A percentile compares a stretch with the other conserved stretches of the same genome.
These are phyloP conservation scores for Struthio camelus DNA, from an alignment of 2,113 vertebrate species.

Conservation along the genomic window DNA sequence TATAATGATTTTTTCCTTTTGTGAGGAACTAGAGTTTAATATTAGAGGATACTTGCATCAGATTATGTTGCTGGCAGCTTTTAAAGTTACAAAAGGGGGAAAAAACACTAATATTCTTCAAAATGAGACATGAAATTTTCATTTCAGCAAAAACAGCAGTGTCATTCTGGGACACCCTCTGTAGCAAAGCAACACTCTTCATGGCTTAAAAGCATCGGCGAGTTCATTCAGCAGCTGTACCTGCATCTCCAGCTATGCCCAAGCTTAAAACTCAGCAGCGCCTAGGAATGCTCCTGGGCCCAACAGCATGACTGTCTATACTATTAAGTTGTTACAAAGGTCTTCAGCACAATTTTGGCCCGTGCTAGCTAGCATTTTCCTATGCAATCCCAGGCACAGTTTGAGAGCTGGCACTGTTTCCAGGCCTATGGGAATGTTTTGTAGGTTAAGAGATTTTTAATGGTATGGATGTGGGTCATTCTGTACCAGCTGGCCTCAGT, in stretches of 20 bases:
- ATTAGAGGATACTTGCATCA: background rate
- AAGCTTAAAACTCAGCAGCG: background rate
- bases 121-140: background rate
- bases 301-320: background rate
- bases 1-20: background rate
- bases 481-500: background rate
- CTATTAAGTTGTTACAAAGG: slow-evolving; percentile 17
- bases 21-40: background rate
- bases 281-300: background rate
- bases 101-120: background rate
- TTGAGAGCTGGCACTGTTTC: slow-evolving; percentile 5
- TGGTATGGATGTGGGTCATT: slow-evolving; percentile 39
- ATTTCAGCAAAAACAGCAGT: background rate
- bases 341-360: background rate
- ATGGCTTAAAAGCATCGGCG: background rate
- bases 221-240: background rate
- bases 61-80: background rate
- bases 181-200: background rate
- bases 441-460: slow-evolving; percentile 41
- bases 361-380: background rate
- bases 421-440: slow-evolving; percentile 31
- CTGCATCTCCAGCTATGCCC: background rate
- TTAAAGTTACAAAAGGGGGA: background rate
- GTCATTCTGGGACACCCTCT: background rate
- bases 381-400: slow-evolving; percentile 13